Evolutionary conservation across 37 sponge, comb jelly and placozoan genomes (phyloP).

Genomic region (Spongia lamella): DNA sequence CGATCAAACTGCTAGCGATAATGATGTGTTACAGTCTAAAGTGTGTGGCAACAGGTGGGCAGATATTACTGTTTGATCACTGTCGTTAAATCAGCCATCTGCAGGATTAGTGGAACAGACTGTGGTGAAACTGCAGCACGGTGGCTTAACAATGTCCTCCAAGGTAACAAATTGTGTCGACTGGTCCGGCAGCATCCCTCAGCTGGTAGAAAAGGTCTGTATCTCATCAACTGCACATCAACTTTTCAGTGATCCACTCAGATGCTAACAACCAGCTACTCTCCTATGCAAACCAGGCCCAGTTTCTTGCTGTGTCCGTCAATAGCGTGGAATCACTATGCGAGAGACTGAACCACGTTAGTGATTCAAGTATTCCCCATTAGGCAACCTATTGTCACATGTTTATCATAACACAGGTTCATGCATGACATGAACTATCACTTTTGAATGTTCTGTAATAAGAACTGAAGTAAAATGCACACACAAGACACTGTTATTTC

Average conservation of each 20-base stretch:
- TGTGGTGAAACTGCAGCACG: constrained; percentile 66
- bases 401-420: too few species aligned
- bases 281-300: constrained; percentile 75
- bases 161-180: constrained; percentile 38
- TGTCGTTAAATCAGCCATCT: too few species aligned
- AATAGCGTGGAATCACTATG: constrained; percentile 48
- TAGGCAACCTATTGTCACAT: too few species aligned
- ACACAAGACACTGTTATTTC: background rate
- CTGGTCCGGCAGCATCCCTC: constrained; percentile 56
- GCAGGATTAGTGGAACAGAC: constrained; percentile 61
- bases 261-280: constrained; percentile 19
- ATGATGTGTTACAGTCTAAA: constrained; percentile 7
- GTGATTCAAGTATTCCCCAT: too few species aligned
- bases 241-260: background rate
- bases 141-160: constrained; percentile 64
- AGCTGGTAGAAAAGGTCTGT: too few species aligned
- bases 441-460: too few species aligned
- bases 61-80: too few species aligned
- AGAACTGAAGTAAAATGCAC: background rate
- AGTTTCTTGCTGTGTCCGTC: constrained; percentile 62
- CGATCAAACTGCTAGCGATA: background rate
- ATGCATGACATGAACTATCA: too few species aligned
- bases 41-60: constrained; percentile 59
- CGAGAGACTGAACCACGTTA: background rate
- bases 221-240: too few species aligned